These are phyloP conservation scores for Apocrypta bakeri DNA, from an alignment of 1,140 invertebrate genomes.

Conservation along the genomic window DNA sequence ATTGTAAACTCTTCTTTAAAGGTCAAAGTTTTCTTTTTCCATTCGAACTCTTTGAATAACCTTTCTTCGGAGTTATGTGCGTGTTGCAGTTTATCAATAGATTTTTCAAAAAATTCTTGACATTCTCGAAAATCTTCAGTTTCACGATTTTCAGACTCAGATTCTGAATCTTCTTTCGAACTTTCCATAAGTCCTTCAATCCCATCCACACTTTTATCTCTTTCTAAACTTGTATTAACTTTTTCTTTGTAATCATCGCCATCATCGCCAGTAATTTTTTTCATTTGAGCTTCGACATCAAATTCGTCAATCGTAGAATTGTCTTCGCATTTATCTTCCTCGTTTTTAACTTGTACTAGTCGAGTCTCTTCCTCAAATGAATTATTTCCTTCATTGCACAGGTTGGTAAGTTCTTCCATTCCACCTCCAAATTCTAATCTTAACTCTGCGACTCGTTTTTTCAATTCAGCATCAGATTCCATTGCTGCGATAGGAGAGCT, in stretches of 20 bases:
- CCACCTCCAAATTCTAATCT: slow-evolving; percentile 70
- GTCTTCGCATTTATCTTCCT: slow-evolving; percentile 59
- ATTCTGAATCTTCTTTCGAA: slow-evolving; percentile 68
- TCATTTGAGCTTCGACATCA: slow-evolving; percentile 72
- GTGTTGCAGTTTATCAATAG: background rate
- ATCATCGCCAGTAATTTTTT: slow-evolving; percentile 70
- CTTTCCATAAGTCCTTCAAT: slow-evolving; percentile 72
- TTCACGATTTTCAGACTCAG: slow-evolving; percentile 66
- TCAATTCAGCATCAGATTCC: slow-evolving; percentile 69
- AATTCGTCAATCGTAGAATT: slow-evolving; percentile 68
- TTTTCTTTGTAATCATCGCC: slow-evolving; percentile 71
- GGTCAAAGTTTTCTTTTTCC: slow-evolving; percentile 16
- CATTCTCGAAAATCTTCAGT: slow-evolving; percentile 62
- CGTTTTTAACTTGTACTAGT: background rate
- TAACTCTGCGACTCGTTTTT: slow-evolving; percentile 71
- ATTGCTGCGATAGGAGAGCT: slow-evolving; percentile 66
- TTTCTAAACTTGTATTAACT: slow-evolving; percentile 61
- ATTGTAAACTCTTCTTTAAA: slow-evolving; percentile 44
- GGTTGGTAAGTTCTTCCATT: slow-evolving; percentile 54
- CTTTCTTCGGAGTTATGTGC: slow-evolving; percentile 45
- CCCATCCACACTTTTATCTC: slow-evolving; percentile 69
- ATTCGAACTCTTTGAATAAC: slow-evolving; percentile 60
- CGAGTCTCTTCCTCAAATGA: slow-evolving; percentile 45
- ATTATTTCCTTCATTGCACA: slow-evolving; percentile 53
- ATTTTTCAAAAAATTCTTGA: slow-evolving; percentile 47